These are phyloP conservation scores for Poeciliopsis infans DNA, from an alignment of 2,797 vertebrate species.

Conservation along the genomic window DNA sequence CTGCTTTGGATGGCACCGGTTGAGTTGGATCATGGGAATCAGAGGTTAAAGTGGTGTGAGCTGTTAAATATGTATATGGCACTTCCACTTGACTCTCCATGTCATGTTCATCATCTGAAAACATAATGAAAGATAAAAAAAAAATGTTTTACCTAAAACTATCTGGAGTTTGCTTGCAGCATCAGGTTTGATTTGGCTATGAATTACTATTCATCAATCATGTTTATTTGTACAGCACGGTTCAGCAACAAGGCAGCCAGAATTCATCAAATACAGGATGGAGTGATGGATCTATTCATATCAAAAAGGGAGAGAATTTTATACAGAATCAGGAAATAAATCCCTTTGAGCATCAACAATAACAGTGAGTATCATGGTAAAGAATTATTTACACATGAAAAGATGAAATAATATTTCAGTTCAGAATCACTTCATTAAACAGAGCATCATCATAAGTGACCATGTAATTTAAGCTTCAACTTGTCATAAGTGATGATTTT, in stretches of 20 bases:
- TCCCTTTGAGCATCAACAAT: background rate
- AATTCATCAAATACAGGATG: background rate
- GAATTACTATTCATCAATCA: too few species aligned
- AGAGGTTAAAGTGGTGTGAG: conserved; percentile 25
- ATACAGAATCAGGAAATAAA: background rate
- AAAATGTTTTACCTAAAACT: background rate
- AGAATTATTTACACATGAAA: background rate
- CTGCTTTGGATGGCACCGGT: conserved; percentile 7
- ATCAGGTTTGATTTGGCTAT: too few species aligned
- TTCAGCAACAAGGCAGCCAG: background rate
- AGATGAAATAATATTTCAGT: background rate
- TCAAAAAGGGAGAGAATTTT: background rate
- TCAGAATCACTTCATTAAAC: background rate
- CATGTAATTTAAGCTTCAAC: background rate
- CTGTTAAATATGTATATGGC: conserved; percentile 28
- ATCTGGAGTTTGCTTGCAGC: background rate
- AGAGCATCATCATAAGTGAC: background rate
- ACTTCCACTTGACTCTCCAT: conserved; percentile 3
- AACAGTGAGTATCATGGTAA: background rate
- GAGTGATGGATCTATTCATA: background rate
- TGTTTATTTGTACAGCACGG: too few species aligned
- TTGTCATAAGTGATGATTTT: background rate
- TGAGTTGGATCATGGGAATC: conserved; percentile 17
- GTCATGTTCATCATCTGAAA: conserved; percentile 7
- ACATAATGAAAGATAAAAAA: background rate